Evolutionary conservation across 2,113 vertebrate genomes (phyloP).

Genomic region (Syrrhaptes paradoxus): DNA sequence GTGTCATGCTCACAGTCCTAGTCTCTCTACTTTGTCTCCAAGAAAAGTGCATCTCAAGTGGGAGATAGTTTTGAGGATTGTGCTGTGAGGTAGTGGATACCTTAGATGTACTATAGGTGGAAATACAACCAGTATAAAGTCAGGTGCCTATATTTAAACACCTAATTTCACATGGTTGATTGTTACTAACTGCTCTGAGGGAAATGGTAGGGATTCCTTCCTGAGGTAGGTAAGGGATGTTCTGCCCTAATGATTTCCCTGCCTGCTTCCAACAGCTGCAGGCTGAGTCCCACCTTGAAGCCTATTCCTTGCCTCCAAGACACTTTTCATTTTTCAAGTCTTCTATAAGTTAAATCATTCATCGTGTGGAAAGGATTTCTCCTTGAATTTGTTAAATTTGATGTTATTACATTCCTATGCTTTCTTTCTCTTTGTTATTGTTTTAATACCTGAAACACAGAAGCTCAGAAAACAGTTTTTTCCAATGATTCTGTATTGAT

Average conservation of each 20-base stretch:
- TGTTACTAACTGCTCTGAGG: neutral
- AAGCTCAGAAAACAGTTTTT: neutral
- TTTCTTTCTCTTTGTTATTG: neutral
- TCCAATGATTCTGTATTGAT: neutral
- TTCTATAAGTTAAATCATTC: neutral
- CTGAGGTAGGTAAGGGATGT: fast-evolving
- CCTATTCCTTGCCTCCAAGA: neutral
- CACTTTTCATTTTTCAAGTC: neutral
- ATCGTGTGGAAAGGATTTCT: neutral
- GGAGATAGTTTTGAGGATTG: neutral
- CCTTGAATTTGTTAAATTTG: neutral
- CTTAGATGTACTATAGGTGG: neutral
- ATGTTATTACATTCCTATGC: neutral
- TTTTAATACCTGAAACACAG: neutral
- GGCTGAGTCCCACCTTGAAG: neutral
- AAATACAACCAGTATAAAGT: neutral
- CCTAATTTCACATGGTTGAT: neutral
- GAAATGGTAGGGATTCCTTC: neutral
- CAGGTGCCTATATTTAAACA: neutral
- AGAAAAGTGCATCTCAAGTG: neutral
- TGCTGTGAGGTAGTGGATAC: neutral
- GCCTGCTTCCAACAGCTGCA: neutral
- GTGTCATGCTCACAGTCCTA: fast-evolving
- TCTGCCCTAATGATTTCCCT: neutral
- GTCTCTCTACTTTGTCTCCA: neutral